Conservation (phyloP, 2,797 vertebrate genomes). For the Coracias cyanogaster region DNA sequence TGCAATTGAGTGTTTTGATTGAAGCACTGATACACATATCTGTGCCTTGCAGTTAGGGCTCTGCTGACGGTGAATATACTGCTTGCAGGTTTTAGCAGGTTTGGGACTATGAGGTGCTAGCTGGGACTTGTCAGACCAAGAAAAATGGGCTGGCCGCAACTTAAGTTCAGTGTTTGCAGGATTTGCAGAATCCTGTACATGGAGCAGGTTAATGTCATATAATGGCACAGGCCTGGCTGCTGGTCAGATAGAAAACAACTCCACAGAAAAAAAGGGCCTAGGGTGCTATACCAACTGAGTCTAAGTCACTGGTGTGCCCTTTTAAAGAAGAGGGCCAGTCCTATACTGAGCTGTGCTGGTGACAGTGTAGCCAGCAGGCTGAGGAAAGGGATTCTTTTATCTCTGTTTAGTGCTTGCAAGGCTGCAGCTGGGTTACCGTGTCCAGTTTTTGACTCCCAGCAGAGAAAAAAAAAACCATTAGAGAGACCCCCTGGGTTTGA, state of each 20-base stretch:
- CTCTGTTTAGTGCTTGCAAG: background rate
- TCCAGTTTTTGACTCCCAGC: background rate
- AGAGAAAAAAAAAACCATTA: background rate
- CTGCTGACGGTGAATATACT: background rate
- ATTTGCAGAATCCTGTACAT: background rate
- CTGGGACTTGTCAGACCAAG: background rate
- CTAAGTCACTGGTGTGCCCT: rapidly evolving
- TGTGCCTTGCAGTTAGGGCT: background rate
- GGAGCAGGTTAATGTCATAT: background rate
- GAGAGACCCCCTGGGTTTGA: background rate
- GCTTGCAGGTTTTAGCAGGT: background rate
- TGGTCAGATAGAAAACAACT: background rate
- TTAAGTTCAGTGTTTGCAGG: background rate
- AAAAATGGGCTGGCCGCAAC: background rate
- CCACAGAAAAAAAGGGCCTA: background rate
- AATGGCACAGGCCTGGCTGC: background rate
- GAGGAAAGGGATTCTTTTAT: background rate
- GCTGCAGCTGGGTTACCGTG: background rate
- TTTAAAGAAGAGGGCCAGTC: background rate
- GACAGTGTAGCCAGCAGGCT: background rate
- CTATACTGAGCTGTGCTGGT: background rate
- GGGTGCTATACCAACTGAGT: background rate
- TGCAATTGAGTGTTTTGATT: background rate
- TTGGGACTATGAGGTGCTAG: background rate
- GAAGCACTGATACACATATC: background rate